Percentiles rank a stretch among this genome's conserved stretches.
These are phyloP conservation scores for Elysia chlorotica DNA, from an alignment of 1,140 invertebrate genomes.

Conservation along the genomic window DNA sequence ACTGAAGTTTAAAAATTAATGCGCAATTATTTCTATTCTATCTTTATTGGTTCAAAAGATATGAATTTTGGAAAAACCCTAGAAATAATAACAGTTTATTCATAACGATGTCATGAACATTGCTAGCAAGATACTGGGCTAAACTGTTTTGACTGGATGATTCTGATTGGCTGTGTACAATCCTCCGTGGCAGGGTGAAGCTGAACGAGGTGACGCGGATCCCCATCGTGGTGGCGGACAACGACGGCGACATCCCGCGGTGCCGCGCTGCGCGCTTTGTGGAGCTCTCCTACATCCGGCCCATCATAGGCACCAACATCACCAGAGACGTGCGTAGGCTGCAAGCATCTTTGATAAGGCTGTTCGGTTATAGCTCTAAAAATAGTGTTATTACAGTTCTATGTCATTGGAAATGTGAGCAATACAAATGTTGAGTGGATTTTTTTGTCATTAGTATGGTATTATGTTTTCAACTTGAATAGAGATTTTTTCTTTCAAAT, in stretches of 20 bases:
- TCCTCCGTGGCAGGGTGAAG: too few species aligned
- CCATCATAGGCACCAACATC: neutral
- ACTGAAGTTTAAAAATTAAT: too few species aligned
- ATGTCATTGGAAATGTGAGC: neutral
- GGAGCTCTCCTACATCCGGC: neutral
- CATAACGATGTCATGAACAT: too few species aligned
- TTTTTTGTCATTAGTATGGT: neutral
- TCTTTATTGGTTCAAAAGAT: too few species aligned
- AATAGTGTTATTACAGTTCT: neutral
- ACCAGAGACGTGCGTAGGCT: neutral
- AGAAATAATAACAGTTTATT: too few species aligned
- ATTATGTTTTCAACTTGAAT: neutral
- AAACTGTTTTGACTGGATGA: too few species aligned
- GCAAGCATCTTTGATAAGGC: too few species aligned
- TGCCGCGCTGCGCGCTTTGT: neutral
- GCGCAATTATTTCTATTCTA: too few species aligned
- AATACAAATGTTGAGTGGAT: neutral
- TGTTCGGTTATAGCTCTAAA: neutral
- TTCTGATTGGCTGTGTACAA: too few species aligned
- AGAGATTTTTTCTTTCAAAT: neutral
- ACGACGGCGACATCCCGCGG: neutral
- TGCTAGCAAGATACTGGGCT: too few species aligned
- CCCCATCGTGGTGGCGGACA: neutral
- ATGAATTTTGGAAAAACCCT: too few species aligned
- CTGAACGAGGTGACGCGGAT: neutral